Percentiles rank a stretch among this genome's conserved stretches.
Conservation (phyloP, 2,888 invertebrate genomes). For the Myathropa florea region DNA sequence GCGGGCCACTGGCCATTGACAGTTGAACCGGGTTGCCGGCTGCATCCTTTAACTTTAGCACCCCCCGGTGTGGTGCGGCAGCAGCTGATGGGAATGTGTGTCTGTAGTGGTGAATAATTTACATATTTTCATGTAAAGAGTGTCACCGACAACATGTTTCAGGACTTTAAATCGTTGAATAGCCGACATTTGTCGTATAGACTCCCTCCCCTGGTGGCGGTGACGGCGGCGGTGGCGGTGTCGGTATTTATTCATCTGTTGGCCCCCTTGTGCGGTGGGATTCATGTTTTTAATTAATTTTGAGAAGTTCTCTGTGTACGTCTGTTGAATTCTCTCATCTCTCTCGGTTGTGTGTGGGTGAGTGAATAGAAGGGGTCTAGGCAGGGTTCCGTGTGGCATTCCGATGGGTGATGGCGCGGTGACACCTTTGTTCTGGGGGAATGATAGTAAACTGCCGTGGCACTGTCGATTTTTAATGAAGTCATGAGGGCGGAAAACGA, state of each 20-base stretch:
- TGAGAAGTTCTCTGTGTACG: constrained; percentile 17
- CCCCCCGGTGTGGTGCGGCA: background rate
- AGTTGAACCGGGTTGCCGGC: constrained; percentile 20
- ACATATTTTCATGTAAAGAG: constrained; percentile 65
- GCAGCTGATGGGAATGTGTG: constrained; percentile 60
- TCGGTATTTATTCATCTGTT: constrained; percentile 32
- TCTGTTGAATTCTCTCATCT: background rate
- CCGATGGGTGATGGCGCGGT: background rate
- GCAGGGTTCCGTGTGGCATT: constrained; percentile 2
- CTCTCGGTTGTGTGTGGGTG: background rate
- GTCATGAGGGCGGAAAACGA: background rate
- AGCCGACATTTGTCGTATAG: constrained; percentile 17
- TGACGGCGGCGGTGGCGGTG: background rate
- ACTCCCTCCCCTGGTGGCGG: constrained; percentile 15
- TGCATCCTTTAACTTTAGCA: background rate
- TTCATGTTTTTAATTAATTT: constrained; percentile 61
- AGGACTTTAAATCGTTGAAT: constrained; percentile 52
- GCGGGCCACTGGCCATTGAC: constrained; percentile 54
- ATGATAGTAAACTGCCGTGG: background rate
- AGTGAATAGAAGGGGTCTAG: background rate
- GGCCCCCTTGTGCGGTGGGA: constrained; percentile 2
- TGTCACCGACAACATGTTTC: constrained; percentile 62
- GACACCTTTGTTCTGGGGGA: background rate
- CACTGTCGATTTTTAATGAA: background rate
- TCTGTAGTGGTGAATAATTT: constrained; percentile 57